Conservation (phyloP, 1,140 invertebrate genomes). For the Hyles vespertilio region DNA sequence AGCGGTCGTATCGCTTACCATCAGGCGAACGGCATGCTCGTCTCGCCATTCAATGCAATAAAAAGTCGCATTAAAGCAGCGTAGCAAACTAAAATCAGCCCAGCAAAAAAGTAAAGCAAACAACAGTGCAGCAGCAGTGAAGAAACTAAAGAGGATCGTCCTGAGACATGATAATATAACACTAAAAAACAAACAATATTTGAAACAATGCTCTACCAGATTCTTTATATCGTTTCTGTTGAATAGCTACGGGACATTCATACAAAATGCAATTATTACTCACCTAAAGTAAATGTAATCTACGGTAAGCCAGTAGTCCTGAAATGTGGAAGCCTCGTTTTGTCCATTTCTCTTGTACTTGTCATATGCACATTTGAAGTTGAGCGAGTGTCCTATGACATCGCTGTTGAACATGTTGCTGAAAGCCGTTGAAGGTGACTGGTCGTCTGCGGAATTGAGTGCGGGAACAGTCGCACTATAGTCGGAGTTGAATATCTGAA, state of each 20-base stretch:
- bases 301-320: constrained; percentile 86
- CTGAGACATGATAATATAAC: too few relatives aligned
- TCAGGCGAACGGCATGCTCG: too few relatives aligned
- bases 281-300: constrained; percentile 89
- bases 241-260: not conserved
- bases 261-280: constrained; percentile 8
- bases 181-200: too few relatives aligned
- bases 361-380: constrained; percentile 76
- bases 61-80: too few relatives aligned
- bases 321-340: constrained; percentile 82
- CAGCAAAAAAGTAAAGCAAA: too few relatives aligned
- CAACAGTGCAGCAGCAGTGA: too few relatives aligned
- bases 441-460: constrained; percentile 1
- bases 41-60: too few relatives aligned
- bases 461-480: constrained; percentile 13
- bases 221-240: too few relatives aligned
- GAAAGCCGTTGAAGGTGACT: constrained; percentile 6
- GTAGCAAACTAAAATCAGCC: too few relatives aligned
- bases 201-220: too few relatives aligned
- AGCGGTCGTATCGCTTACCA: too few relatives aligned
- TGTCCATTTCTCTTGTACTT: constrained; percentile 58
- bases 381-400: constrained; percentile 74
- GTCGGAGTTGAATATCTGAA: constrained; percentile 52
- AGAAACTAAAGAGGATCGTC: too few relatives aligned
- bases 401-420: constrained; percentile 62